Base-by-base conservation (phyloP, 2,113 vertebrate species). In the Herpetotheres cachinnans region DNA sequence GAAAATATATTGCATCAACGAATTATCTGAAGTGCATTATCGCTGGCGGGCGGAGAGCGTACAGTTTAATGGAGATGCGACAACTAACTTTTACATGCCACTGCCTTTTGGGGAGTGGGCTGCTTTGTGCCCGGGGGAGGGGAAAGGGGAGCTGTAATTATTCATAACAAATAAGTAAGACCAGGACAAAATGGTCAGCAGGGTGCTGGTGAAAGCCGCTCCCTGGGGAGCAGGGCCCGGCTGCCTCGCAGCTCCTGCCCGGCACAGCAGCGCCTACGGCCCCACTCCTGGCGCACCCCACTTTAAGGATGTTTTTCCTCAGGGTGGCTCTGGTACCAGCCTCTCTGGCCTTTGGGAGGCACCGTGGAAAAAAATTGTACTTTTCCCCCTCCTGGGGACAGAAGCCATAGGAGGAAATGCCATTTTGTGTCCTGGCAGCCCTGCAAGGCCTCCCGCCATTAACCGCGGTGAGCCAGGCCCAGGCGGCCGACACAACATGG, bases 1-100 rank as follows among this genome's bases (percentile, higher is more conserved):
- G 98, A 98, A 98, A 98, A 98, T 96, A 74, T 87, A 91, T 95
- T 84, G 67, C 89, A 6, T 54, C 62, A 54, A 90, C 77, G 95
- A 82, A 77, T 96, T 44, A 92, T 90, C 89, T 88, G 96, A 95
- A 96, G 89, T 67, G 95, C 83, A 40, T 47, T 82, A 86, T 18
- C 14, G 76, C 19, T 1, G 4, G 78, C 71, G 69, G 90, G 91
- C 44, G 34, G 90, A 66, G 79, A 52, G 30, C 5, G 2, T 71
- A 90, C 92, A 69, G 69, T 95, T 97, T 97, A 85, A 96, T 93
- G 82, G 93, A 95, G 94, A 95, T n/a, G 62, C 34, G 3, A 72
- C 70, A 71, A 83, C 86, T 52, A 93, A 71, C 80, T 94, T 74
- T 32, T 65, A 88, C 86, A 59, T 7, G 13, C 88, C 4, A 2